A percentile compares a stretch with the other conserved stretches of the same genome.
Conservation (phyloP, 2,888 invertebrate species). For the Ischnura elegans region DNA sequence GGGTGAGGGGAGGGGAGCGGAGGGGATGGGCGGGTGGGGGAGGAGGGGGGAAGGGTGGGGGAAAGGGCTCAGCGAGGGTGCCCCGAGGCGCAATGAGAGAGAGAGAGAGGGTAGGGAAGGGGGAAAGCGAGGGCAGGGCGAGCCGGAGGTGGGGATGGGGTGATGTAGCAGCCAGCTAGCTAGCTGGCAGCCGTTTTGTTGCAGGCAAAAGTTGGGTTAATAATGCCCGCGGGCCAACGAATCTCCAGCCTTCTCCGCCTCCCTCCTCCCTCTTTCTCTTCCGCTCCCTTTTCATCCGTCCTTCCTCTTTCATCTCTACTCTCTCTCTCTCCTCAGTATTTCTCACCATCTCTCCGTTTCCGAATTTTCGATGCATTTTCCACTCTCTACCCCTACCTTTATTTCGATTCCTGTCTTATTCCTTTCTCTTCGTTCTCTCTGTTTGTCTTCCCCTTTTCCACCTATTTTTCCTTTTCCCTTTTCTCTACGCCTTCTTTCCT, state of each 20-base stretch:
- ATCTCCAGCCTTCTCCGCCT: conserved; percentile 54
- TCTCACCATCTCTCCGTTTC: conserved; percentile 14
- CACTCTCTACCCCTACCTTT: too few relatives aligned
- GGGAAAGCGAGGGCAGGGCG: conserved; percentile 8
- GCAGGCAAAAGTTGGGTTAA: conserved; percentile 67
- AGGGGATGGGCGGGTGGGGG: background rate
- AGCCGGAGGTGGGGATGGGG: conserved; percentile 50
- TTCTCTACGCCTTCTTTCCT: too few relatives aligned
- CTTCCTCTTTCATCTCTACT: background rate
- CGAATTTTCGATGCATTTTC: too few relatives aligned
- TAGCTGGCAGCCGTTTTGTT: conserved; percentile 67
- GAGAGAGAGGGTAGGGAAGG: background rate
- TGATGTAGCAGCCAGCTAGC: conserved; percentile 66
- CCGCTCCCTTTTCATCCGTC: background rate
- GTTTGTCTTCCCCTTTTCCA: background rate
- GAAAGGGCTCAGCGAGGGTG: conserved; percentile 48
- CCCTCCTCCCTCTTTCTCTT: background rate
- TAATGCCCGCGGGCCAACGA: conserved; percentile 67
- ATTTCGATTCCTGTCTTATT: background rate
- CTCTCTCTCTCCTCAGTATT: background rate
- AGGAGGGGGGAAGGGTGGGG: background rate
- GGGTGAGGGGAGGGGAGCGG: background rate
- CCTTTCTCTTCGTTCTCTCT: conserved; percentile 10
- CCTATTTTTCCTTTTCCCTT: background rate
- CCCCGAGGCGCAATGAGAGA: conserved; percentile 51